These are phyloP conservation scores for Battus philenor DNA, from an alignment of 1,140 invertebrate species.

Conservation along the genomic window DNA sequence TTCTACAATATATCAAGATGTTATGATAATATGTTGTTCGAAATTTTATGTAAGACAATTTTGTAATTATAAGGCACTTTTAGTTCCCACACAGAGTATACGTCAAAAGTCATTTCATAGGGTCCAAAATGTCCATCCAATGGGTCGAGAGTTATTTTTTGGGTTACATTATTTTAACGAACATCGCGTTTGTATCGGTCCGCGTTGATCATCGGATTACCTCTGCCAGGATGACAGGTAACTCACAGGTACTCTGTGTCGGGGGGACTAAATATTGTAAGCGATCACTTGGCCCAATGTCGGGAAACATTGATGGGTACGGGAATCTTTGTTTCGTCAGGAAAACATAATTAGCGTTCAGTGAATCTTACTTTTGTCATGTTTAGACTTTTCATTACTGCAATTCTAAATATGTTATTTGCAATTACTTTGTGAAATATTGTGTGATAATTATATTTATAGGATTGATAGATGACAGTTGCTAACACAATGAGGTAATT, in stretches of 20 bases:
- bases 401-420: no score
- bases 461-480: constrained; percentile 57
- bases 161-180: constrained; percentile 65
- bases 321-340: constrained; percentile 70
- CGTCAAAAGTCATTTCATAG: constrained; percentile 53
- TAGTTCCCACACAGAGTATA: constrained; percentile 52
- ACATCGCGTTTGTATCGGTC: constrained; percentile 24
- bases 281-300: constrained; percentile 33
- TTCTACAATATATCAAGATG: constrained; percentile 61
- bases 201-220: constrained; percentile 12
- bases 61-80: constrained; percentile 39
- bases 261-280: constrained; percentile 25
- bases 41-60: constrained; percentile 61
- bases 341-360: constrained; percentile 69
- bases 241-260: constrained; percentile 47
- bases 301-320: constrained; percentile 68
- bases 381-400: no score
- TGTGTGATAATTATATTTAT: constrained; percentile 70
- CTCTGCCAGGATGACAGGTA: neutral
- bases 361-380: constrained; percentile 23
- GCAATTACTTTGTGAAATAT: constrained; percentile 49
- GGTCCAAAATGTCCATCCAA: constrained; percentile 72
- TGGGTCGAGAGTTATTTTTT: constrained; percentile 50
- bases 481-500: constrained; percentile 67
- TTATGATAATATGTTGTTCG: constrained; percentile 52